phyloP scores from a whole-genome alignment of 2,113 vertebrate genomes.

The Neopipo cinnamomea region DNA sequence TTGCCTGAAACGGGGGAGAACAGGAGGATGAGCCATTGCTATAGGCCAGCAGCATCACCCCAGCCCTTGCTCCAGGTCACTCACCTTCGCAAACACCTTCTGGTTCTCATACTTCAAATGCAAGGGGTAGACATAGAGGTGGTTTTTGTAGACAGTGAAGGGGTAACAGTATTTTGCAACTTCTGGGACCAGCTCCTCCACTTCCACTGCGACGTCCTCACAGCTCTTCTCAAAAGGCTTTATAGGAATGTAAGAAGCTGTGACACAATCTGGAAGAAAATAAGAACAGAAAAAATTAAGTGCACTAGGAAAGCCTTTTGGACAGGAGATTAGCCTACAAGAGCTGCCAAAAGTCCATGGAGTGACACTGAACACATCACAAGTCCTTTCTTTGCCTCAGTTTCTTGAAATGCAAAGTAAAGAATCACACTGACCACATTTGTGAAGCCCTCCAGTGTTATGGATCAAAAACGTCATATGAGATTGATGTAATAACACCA shows the following conservation, averaged over 20 bases:
- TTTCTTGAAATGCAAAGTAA: neutral
- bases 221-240: conserved; percentile 88
- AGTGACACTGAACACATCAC: neutral
- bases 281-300: neutral
- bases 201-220: conserved; percentile 83
- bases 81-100: conserved; percentile 96
- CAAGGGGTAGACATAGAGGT: conserved; percentile 90
- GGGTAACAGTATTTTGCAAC: conserved; percentile 92
- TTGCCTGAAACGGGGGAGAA: conserved; percentile 76
- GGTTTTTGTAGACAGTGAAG: conserved; percentile 93
- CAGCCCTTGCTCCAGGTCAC: neutral
- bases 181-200: conserved; percentile 93
- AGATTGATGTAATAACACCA: neutral
- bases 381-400: neutral
- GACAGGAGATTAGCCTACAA: neutral
- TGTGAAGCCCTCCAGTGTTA: neutral
- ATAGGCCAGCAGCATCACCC: neutral
- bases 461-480: neutral
- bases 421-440: neutral
- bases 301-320: neutral
- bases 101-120: conserved; percentile 97
- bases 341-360: neutral
- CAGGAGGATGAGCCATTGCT: neutral
- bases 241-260: conserved; percentile 88
- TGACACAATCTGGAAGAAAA: conserved; percentile 83